Conservation (phyloP, 2,888 invertebrate species). For the Drosophila aldrichi region DNA sequence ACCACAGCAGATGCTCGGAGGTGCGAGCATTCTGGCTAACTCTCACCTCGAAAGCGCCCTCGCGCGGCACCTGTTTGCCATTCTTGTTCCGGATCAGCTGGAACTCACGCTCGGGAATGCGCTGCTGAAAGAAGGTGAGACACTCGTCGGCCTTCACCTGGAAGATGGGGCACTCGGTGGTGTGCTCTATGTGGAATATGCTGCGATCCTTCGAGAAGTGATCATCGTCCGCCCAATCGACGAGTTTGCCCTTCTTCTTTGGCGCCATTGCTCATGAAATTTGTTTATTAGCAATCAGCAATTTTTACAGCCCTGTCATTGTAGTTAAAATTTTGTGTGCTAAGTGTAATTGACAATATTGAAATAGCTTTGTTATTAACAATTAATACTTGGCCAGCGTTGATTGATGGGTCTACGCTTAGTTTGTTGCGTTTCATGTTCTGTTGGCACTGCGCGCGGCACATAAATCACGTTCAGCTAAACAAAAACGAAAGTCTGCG, state of each 20-base stretch:
- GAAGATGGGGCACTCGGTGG: constrained; percentile 83
- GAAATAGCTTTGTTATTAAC: constrained; percentile 32
- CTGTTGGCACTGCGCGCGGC: constrained; percentile 35
- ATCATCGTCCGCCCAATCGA: constrained; percentile 80
- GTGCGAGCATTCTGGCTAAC: constrained; percentile 83
- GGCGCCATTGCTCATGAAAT: constrained; percentile 41
- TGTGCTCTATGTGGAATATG: constrained; percentile 82
- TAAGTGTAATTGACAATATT: constrained; percentile 30
- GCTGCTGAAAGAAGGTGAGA: constrained; percentile 56
- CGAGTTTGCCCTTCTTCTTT: constrained; percentile 56
- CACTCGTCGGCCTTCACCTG: constrained; percentile 80
- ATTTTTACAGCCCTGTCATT: constrained; percentile 18
- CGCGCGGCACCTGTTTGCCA: constrained; percentile 70
- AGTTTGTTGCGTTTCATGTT: constrained; percentile 45
- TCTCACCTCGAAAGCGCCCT: constrained; percentile 81
- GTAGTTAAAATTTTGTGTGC: constrained; percentile 21
- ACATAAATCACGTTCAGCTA: constrained; percentile 65
- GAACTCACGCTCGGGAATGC: constrained; percentile 78
- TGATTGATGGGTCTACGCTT: constrained; percentile 62
- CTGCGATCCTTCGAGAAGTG: constrained; percentile 80
- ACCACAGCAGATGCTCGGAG: constrained; percentile 72
- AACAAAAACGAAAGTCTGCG: not conserved
- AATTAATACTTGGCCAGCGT: constrained; percentile 50
- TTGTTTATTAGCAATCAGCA: not conserved
- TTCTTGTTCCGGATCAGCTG: constrained; percentile 75